Evolutionary conservation across 2,888 invertebrate genomes (phyloP).

Genomic region (Antheraea assamensis): DNA sequence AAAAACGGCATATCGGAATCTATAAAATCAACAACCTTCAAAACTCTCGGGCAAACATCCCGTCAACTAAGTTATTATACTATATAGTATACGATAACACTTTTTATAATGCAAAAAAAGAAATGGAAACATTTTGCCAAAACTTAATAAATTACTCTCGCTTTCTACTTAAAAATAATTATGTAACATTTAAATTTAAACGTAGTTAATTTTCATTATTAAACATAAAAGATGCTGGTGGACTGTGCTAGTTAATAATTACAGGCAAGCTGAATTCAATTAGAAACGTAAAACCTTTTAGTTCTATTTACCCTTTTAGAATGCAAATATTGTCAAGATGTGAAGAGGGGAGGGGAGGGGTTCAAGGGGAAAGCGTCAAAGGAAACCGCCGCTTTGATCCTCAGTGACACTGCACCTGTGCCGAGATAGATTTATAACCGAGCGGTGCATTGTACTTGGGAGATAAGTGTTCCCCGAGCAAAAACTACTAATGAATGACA

Average conservation of each 20-base stretch:
- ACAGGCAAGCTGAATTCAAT: slow-evolving; percentile 33
- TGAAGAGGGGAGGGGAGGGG: slow-evolving; percentile 30
- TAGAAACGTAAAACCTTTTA: slow-evolving; percentile 44
- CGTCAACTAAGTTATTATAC: no score
- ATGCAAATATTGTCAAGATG: slow-evolving; percentile 64
- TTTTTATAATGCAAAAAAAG: no score
- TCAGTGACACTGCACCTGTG: slow-evolving; percentile 61
- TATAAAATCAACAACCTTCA: no score
- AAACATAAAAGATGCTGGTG: not conserved
- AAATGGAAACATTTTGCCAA: no score
- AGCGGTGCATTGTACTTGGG: slow-evolving; percentile 13
- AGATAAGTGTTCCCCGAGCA: slow-evolving; percentile 15
- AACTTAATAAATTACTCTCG: no score
- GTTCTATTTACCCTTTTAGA: slow-evolving; percentile 51
- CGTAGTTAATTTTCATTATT: no score
- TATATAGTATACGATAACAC: no score
- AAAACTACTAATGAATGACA: slow-evolving; percentile 25
- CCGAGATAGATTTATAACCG: slow-evolving; percentile 42
- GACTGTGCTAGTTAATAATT: not conserved
- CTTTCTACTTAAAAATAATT: no score
- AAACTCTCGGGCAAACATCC: no score
- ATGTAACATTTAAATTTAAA: no score
- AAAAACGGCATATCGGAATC: no score
- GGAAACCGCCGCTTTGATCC: slow-evolving; percentile 63
- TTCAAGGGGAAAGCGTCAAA: no score